Evolutionary conservation across 2,113 vertebrate species (phyloP).

Genomic region (Ictidomys tridecemlineatus): DNA sequence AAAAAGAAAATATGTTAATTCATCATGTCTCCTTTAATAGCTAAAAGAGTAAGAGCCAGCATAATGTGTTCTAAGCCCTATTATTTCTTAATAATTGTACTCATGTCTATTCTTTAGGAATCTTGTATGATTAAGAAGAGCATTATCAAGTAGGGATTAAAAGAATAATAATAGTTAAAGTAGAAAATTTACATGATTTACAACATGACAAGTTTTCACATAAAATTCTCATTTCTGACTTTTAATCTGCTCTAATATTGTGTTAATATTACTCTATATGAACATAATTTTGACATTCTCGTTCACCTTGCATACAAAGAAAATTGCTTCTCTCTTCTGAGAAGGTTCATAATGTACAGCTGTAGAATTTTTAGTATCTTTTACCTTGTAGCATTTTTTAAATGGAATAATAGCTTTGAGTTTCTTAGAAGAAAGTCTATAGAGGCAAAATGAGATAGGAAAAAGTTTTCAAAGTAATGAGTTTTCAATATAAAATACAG

Average conservation of each 20-base stretch:
- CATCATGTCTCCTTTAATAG: not conserved
- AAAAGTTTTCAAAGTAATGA: conserved; percentile 32
- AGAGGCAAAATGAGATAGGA: not conserved
- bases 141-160: conserved; percentile 62
- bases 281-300: conserved; percentile 60
- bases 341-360: not conserved
- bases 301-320: conserved; percentile 48
- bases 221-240: conserved; percentile 59
- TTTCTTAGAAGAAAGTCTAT: conserved; percentile 52
- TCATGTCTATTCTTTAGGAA: conserved; percentile 51
- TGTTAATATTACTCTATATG: conserved; percentile 57
- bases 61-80: conserved; percentile 2
- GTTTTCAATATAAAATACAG: not conserved
- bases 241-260: conserved; percentile 64
- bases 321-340: not conserved
- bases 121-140: conserved; percentile 58
- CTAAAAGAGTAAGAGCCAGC: conserved; percentile 33
- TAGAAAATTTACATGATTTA: conserved; percentile 56
- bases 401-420: conserved; percentile 58
- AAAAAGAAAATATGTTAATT: conserved; percentile 43
- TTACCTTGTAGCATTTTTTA: conserved; percentile 40
- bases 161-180: conserved; percentile 58
- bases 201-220: conserved; percentile 55
- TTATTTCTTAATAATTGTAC: conserved; percentile 51
- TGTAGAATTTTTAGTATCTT: not conserved